Evolutionary conservation across 1,140 invertebrate genomes (phyloP), one percentile per base, ranked within the genome.

Genomic region (Hormaphis cornu): DNA sequence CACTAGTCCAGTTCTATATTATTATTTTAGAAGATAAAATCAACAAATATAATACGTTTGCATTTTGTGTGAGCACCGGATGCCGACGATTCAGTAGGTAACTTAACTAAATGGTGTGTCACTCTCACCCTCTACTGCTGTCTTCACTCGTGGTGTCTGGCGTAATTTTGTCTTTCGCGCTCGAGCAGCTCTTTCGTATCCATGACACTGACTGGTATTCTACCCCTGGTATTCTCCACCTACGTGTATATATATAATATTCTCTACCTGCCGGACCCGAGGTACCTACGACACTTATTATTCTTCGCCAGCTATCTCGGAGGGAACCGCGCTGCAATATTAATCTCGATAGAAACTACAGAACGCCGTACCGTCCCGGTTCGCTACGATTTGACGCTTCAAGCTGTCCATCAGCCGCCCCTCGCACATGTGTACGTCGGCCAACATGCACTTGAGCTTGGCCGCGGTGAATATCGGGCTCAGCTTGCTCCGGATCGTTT

Each of bases 391-490:
- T 16, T 53, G 37, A 40, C 40, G 37, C 12, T 73, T 35, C 26
- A 75, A 28, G 20, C 84, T 72, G 24, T 78, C 73, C 0, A 76
- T 30, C 1, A 86, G 72, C 37, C 79, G 74, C 0, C 76, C 33
- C 0, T 74, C 73, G 40, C 83, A 79, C 14, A 77, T 71, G 1
- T 76, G 28, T 66, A 84, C 79, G 1, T 80, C 71, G 2, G 79
- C 73, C 71, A 80, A 81, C 80, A 85, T 85, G 24, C 78, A 78
- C 75, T 80, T 83, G 69, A 87, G 79, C 76, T 85, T 85, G 4
- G 79, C 76, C 3, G 80, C 76, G 1, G 83, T 82, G 74, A 86
- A 87, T 8, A 82, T 79, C 8, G 84, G 83, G 12, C 81, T 82
- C 46, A 85, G 74, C 59, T 85, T 83, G 18, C 77, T 75, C 33